Base-by-base conservation (phyloP, 2,797 vertebrate species). In the Acanthurus leucopareius region DNA sequence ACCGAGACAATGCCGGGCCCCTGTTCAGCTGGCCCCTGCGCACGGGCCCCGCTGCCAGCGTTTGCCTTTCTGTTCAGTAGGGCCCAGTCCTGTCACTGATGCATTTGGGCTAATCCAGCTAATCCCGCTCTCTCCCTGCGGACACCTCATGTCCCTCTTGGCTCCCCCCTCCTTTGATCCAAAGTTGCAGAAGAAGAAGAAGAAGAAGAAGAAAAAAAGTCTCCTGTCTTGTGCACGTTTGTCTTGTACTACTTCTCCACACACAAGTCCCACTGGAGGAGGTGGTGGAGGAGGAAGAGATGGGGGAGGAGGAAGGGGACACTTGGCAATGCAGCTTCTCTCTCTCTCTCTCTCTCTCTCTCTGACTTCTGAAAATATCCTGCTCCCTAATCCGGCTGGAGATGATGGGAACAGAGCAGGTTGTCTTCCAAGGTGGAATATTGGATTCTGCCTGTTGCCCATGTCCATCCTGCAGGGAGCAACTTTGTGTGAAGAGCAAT, bases 91-190 rank as follows among this genome's bases (percentile, higher is more conserved):
- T 86, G 86, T 90, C 86, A 86, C 63, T 90, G 69, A 51, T 88
- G 74, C 69, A 71, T 91, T 82, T 83, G 67, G 59, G 82, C 64
- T 89, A 92, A 92, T 94, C 89, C 90, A 68, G 73, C 71, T 92
- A 90, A 93, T 91, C 91, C 89, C 35, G 20, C 69, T 28, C 68
- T 85, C 73, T 89, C 83, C 84, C 82, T 3, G 16, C 1, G n/a
- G 87, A 84, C 64, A 71, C 79, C 73, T 87, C 66, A 7, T 70
- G 80, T 82, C 82, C 28, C 28, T 93, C 92, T 75, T 82, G 73
- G 80, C 75, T 89, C n/a, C n/a, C 79, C 69, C 47, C 61, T 73
- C 54, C 85, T 93, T 92, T 92, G 83, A 93, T 93, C 80, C 76
- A 8, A 68, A 81, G 83, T 89, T 82, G 84, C 79, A 73, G 51